Conservation (phyloP, 2,797 vertebrate species). For the Enteromius fasciolatus region DNA sequence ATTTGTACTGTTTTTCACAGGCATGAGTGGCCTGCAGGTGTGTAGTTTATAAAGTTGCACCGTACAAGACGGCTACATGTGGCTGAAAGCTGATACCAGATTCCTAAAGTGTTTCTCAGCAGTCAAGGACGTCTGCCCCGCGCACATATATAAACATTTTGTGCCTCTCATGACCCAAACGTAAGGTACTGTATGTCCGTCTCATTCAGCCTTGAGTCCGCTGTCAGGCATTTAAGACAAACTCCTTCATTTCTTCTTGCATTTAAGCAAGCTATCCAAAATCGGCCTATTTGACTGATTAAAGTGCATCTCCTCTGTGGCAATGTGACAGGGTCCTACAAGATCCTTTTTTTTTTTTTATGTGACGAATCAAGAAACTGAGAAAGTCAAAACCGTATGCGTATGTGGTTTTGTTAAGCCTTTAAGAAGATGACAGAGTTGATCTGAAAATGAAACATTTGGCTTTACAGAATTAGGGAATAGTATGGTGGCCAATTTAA, state of each 20-base stretch:
- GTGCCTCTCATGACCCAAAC: conserved; percentile 60
- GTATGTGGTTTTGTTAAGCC: conserved; percentile 22
- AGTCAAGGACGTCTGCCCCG: conserved; percentile 75
- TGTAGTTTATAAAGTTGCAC: conserved; percentile 36
- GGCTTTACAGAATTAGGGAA: conserved; percentile 21
- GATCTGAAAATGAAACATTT: conserved; percentile 17
- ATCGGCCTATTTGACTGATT: conserved; percentile 47
- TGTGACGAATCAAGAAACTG: conserved; percentile 23
- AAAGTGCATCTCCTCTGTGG: conserved; percentile 39
- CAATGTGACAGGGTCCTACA: conserved; percentile 30
- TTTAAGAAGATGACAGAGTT: conserved; percentile 25
- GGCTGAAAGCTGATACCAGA: conserved; percentile 76
- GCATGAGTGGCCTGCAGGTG: conserved; percentile 27
- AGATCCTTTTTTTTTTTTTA: no score
- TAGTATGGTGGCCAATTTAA: conserved; percentile 5
- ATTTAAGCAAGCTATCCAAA: conserved; percentile 23
- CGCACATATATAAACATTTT: conserved; percentile 73
- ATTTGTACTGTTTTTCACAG: conserved; percentile 4
- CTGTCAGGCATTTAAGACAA: conserved; percentile 30
- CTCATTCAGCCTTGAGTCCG: conserved; percentile 40
- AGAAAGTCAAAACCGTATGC: conserved; percentile 37
- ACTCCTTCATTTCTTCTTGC: neutral
- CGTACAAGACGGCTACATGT: conserved; percentile 70
- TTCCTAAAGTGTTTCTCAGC: conserved; percentile 72
- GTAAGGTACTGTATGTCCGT: conserved; percentile 51